phyloP scores from a whole-genome alignment of 1,140 invertebrate genomes.

The Drosophila paulistorum region DNA sequence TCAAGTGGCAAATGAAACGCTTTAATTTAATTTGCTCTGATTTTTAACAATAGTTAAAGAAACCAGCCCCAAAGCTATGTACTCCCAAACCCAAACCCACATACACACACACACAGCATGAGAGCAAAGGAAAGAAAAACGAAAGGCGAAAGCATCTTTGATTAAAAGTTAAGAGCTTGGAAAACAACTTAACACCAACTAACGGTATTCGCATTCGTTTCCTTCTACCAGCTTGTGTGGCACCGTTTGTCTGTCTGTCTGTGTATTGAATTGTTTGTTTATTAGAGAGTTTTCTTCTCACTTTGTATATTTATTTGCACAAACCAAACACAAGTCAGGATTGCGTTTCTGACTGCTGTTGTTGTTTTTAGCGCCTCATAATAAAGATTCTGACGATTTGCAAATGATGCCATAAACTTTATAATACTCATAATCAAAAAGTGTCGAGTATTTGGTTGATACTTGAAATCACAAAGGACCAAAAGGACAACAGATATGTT shows the following conservation, averaged over 20 bases:
- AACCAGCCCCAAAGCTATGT: slow-evolving; percentile 3
- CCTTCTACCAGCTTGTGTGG: slow-evolving; percentile 17
- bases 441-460: slow-evolving; percentile 46
- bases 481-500: neutral
- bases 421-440: slow-evolving; percentile 7
- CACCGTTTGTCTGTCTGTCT: slow-evolving; percentile 33
- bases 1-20: slow-evolving; percentile 22
- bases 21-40: slow-evolving; percentile 22
- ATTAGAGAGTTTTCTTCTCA: slow-evolving; percentile 29
- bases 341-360: neutral
- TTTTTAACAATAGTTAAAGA: slow-evolving; percentile 19
- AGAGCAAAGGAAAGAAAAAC: neutral
- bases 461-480: slow-evolving; percentile 26
- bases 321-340: neutral
- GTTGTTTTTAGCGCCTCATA: slow-evolving; percentile 45
- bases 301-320: slow-evolving; percentile 39
- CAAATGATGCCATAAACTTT: slow-evolving; percentile 73
- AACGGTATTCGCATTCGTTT: slow-evolving; percentile 34
- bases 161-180: slow-evolving; percentile 55
- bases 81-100: neutral
- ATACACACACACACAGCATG: neutral
- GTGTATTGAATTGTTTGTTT: slow-evolving; percentile 51
- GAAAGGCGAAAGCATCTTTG: slow-evolving; percentile 32
- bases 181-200: slow-evolving; percentile 41
- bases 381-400: slow-evolving; percentile 65